A percentile compares a stretch with the other conserved stretches of the same genome.
Conservation (phyloP, 2,888 invertebrate genomes). For the Torymus auratus region DNA sequence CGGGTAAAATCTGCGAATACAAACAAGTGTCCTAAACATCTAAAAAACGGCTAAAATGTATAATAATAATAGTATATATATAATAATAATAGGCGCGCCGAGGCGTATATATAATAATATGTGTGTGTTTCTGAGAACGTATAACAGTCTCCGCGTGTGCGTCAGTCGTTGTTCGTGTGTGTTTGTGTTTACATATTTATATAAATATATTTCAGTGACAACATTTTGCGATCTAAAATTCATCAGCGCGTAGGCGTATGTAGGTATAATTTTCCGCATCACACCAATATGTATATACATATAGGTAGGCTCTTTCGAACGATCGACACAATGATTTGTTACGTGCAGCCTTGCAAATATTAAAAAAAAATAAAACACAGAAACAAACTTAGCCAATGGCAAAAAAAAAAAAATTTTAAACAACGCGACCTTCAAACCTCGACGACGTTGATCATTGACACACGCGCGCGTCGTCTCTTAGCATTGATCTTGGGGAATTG, state of each 20-base stretch:
- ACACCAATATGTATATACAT: neutral
- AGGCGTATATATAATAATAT: slow-evolving; percentile 6
- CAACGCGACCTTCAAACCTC: no score
- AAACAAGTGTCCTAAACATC: slow-evolving; percentile 42
- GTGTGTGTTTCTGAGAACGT: neutral
- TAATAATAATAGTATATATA: no score
- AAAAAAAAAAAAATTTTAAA: no score
- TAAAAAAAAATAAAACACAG: slow-evolving; percentile 8
- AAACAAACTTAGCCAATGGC: no score
- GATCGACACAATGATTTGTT: slow-evolving; percentile 13
- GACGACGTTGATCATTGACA: no score
- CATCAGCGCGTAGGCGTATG: no score
- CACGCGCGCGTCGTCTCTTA: no score
- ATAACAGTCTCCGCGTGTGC: slow-evolving; percentile 35
- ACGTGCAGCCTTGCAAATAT: neutral
- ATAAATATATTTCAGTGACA: neutral
- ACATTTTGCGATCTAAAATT: no score
- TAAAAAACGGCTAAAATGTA: slow-evolving; percentile 36
- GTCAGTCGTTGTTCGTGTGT: slow-evolving; percentile 47
- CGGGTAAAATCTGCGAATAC: slow-evolving; percentile 37
- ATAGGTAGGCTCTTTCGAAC: neutral
- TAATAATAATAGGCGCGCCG: slow-evolving; percentile 5
- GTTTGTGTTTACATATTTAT: neutral
- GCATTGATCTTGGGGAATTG: no score
- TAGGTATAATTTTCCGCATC: no score